Conservation (phyloP, 2,113 vertebrate genomes). For the Colistium nudipinnis region DNA sequence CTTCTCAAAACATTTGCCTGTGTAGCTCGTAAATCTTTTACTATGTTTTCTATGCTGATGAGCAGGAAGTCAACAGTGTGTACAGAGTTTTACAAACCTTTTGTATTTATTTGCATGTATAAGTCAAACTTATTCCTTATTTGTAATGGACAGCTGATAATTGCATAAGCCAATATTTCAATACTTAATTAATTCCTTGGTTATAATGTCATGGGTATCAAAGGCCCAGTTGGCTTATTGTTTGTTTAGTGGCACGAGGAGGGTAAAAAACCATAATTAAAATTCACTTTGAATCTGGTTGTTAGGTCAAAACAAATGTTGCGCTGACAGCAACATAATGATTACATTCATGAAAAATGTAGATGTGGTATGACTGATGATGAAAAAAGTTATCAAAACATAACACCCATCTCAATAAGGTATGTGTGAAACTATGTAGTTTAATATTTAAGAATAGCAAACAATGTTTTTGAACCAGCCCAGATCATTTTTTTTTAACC, state of each 20-base stretch:
- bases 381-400: background rate
- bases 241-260: no score
- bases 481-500: background rate
- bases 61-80: no score
- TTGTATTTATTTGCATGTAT: no score
- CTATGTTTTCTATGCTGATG: no score
- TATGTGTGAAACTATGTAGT: background rate
- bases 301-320: background rate
- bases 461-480: background rate
- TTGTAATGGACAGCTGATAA: background rate
- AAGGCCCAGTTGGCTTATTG: constrained; percentile 8
- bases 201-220: constrained; percentile 22
- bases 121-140: no score
- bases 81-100: no score
- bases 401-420: background rate
- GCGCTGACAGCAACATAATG: background rate
- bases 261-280: no score
- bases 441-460: background rate
- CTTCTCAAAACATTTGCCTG: no score
- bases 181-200: background rate
- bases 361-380: background rate
- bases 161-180: constrained; percentile 2
- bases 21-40: no score
- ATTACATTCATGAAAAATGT: background rate
- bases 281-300: background rate